phyloP scores from a whole-genome alignment of 2,888 invertebrate genomes.

The Diarsia rubi region DNA sequence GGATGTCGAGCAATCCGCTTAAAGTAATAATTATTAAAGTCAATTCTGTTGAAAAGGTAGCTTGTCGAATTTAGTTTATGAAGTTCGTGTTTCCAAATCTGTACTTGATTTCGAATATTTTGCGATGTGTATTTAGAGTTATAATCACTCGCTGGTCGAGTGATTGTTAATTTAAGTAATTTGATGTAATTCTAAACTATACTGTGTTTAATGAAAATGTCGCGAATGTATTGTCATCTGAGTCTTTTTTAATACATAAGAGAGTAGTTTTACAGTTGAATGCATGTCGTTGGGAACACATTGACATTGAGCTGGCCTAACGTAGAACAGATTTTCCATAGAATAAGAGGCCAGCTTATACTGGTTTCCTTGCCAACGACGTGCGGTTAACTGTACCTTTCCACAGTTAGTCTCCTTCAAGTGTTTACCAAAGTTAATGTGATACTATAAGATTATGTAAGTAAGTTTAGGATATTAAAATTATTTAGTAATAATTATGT shows the following conservation, averaged over 20 bases:
- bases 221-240: not conserved
- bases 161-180: conserved; percentile 4
- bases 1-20: conserved; percentile 23
- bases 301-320: not conserved
- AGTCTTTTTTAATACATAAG: not conserved
- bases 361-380: not conserved
- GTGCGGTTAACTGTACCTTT: not conserved
- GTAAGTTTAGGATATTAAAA: conserved; percentile 62
- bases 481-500: conserved; percentile 60
- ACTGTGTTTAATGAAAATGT: not conserved
- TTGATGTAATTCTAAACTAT: not conserved
- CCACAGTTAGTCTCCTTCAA: conserved; percentile 21
- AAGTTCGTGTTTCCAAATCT: not conserved
- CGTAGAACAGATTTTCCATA: not conserved
- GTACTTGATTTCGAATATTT: not conserved
- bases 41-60: conserved; percentile 8
- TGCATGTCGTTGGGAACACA: not conserved
- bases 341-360: not conserved
- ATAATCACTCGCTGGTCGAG: conserved; percentile 37
- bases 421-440: conserved; percentile 80
- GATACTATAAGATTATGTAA: conserved; percentile 71
- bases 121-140: not conserved
- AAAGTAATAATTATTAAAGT: conserved; percentile 1
- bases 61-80: not conserved
- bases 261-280: not conserved